Evolutionary conservation across 2,888 invertebrate genomes (phyloP).

Genomic region (Stomorhina lunata): DNA sequence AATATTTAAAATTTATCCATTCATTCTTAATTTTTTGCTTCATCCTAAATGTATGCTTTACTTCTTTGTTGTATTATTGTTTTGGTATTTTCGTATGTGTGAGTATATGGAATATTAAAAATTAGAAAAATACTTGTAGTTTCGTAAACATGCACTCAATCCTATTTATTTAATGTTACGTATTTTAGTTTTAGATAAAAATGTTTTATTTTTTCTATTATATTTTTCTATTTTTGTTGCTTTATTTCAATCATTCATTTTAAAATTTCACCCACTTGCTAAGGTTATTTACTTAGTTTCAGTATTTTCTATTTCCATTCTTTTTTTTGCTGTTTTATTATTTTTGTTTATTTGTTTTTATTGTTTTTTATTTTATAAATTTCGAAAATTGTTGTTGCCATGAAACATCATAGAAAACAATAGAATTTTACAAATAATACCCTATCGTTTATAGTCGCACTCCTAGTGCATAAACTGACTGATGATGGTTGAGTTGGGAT

Average conservation of each 20-base stretch:
- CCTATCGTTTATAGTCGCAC: not conserved
- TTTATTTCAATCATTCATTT: conserved; percentile 56
- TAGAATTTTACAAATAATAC: conserved; percentile 59
- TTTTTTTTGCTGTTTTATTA: conserved; percentile 17
- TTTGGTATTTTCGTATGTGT: not conserved
- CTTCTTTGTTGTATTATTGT: not conserved
- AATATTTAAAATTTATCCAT: not conserved
- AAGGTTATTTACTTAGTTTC: conserved; percentile 59
- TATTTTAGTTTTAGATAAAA: conserved; percentile 43
- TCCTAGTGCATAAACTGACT: conserved; percentile 10
- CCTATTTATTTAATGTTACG: conserved; percentile 43
- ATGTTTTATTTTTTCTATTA: conserved; percentile 6
- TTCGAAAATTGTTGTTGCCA: conserved; percentile 54
- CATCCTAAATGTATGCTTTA: conserved; percentile 33
- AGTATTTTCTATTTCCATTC: not conserved
- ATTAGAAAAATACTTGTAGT: conserved; percentile 9
- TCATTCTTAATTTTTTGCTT: not conserved
- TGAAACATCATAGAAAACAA: conserved; percentile 62
- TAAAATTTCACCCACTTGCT: conserved; percentile 57
- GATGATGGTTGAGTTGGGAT: conserved; percentile 25
- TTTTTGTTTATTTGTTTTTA: conserved; percentile 55
- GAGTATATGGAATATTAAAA: conserved; percentile 19
- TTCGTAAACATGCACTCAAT: conserved; percentile 27
- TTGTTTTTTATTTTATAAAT: conserved; percentile 45
- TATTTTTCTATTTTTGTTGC: not conserved